Evolutionary conservation across 2,888 invertebrate genomes (phyloP).

Genomic region (Papilio protenor): DNA sequence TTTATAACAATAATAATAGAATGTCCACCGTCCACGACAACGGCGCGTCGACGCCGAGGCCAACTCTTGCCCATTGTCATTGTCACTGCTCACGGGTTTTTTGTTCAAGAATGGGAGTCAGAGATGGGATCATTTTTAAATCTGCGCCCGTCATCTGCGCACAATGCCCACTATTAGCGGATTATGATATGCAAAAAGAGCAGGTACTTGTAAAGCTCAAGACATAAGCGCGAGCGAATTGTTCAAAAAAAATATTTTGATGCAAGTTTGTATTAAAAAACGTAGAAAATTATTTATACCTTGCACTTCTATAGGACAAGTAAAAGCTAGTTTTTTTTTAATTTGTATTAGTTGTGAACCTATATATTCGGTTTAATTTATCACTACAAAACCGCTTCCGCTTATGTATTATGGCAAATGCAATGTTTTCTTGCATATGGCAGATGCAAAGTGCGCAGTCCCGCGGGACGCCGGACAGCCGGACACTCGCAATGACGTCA

Average conservation of each 20-base stretch:
- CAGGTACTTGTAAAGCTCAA: conserved; percentile 63
- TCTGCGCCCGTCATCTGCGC: conserved; percentile 71
- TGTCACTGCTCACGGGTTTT: conserved; percentile 56
- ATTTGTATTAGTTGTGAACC: neutral
- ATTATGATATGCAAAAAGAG: conserved; percentile 80
- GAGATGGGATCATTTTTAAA: conserved; percentile 60
- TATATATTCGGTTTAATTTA: neutral
- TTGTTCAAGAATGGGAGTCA: conserved; percentile 52
- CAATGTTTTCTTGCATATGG: conserved; percentile 64
- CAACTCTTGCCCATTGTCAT: conserved; percentile 80
- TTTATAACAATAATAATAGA: conserved; percentile 69
- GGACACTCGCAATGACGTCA: conserved; percentile 57
- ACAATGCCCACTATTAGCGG: conserved; percentile 83
- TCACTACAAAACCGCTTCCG: conserved; percentile 33
- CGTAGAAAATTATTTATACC: too few species aligned
- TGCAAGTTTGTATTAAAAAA: too few species aligned
- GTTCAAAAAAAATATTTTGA: neutral
- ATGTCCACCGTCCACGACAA: conserved; percentile 55
- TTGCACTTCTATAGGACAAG: neutral
- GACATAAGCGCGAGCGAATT: conserved; percentile 50
- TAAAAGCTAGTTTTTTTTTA: neutral
- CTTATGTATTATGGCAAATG: conserved; percentile 49
- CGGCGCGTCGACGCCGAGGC: conserved; percentile 47
- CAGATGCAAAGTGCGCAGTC: conserved; percentile 73
- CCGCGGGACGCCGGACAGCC: conserved; percentile 56